phyloP scores from a whole-genome alignment of 2,113 vertebrate species.

The Anguilla japonica region DNA sequence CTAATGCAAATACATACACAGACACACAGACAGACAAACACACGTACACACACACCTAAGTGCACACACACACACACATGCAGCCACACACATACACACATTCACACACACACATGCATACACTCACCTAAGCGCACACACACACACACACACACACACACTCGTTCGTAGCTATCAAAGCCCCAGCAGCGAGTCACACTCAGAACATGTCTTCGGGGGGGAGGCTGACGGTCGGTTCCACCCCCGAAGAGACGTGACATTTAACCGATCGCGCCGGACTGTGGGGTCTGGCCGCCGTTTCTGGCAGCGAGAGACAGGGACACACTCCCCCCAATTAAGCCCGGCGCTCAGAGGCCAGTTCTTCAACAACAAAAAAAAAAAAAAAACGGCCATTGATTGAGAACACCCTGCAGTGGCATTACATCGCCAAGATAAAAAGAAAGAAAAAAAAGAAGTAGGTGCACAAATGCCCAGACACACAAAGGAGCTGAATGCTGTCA shows the following conservation, averaged over 20 bases:
- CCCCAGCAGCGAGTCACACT: not conserved
- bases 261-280: slow-evolving; percentile 49
- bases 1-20: not conserved
- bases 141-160: not conserved
- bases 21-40: not conserved
- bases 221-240: slow-evolving; percentile 13
- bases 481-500: not conserved
- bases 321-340: slow-evolving; percentile 20
- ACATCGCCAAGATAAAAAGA: slow-evolving; percentile 18
- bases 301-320: slow-evolving; percentile 38
- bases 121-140: not conserved
- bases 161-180: not conserved
- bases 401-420: slow-evolving; percentile 23
- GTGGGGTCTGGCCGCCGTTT: slow-evolving; percentile 43
- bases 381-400: slow-evolving; percentile 11
- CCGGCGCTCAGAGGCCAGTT: slow-evolving; percentile 34
- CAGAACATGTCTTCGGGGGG: slow-evolving; percentile 13
- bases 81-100: not conserved
- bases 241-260: slow-evolving; percentile 39
- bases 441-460: slow-evolving; percentile 18
- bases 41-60: not conserved
- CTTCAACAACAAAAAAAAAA: not conserved
- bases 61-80: not conserved
- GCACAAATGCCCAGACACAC: slow-evolving; percentile 19
- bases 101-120: not conserved